Conservation (phyloP, 2,888 invertebrate genomes). For the Listrodromus nycthemerus region DNA sequence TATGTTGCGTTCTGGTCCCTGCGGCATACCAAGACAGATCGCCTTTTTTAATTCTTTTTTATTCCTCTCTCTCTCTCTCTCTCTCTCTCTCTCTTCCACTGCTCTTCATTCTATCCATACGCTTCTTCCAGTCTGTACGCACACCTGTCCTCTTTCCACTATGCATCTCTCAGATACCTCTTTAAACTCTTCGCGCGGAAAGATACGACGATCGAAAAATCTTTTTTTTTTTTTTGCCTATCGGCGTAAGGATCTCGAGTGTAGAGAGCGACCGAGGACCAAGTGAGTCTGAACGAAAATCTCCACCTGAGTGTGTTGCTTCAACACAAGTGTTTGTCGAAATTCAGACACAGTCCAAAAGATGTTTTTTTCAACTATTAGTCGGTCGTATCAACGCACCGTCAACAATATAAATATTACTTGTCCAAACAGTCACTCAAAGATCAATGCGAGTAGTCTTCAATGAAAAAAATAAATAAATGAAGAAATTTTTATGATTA, state of each 20-base stretch:
- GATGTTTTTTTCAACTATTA: too few species aligned
- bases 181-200: conserved; percentile 42
- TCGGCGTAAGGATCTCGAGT: neutral
- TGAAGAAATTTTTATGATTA: too few species aligned
- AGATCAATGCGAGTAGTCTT: too few species aligned
- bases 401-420: too few species aligned
- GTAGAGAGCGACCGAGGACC: too few species aligned
- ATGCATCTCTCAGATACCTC: conserved; percentile 44
- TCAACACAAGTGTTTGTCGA: too few species aligned
- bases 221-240: conserved; percentile 34
- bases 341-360: too few species aligned
- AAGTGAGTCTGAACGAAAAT: too few species aligned
- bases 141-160: conserved; percentile 67
- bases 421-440: too few species aligned
- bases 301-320: too few species aligned
- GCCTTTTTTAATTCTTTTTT: conserved; percentile 67
- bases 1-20: conserved; percentile 51
- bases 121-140: conserved; percentile 41
- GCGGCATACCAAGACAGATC: conserved; percentile 79
- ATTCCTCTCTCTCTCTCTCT: neutral
- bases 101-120: conserved; percentile 49
- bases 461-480: too few species aligned
- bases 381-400: too few species aligned
- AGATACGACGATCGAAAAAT: conserved; percentile 31
- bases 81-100: conserved; percentile 50